phyloP scores from a whole-genome alignment of 2,797 vertebrate species.

The Adelosebastes latens region DNA sequence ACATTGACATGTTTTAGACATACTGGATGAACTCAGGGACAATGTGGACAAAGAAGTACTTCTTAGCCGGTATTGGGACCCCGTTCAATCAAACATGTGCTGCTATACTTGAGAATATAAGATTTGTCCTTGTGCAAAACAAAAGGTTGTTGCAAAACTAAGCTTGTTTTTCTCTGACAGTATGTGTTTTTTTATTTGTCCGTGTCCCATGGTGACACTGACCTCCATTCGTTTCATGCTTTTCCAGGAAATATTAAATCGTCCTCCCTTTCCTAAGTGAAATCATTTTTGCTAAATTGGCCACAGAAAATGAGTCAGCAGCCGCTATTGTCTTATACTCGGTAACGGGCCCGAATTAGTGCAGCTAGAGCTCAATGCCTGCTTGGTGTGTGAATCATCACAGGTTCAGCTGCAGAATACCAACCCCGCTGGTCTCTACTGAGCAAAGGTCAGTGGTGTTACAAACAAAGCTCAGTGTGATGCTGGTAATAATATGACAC shows the following conservation, averaged over 20 bases:
- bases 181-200: neutral
- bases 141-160: neutral
- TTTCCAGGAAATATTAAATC: conserved; percentile 21
- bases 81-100: too few relatives aligned
- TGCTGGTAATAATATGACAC: conserved; percentile 10
- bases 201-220: neutral
- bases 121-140: neutral
- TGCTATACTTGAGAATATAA: neutral
- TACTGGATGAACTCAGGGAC: neutral
- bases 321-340: neutral
- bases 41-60: too few relatives aligned
- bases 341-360: neutral
- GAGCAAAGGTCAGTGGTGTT: conserved; percentile 56
- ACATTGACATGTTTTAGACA: neutral
- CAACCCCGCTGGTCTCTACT: conserved; percentile 13
- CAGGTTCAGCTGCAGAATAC: conserved; percentile 47
- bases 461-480: conserved; percentile 25
- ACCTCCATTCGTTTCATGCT: neutral
- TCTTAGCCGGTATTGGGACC: too few relatives aligned
- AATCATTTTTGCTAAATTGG: conserved; percentile 28
- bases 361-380: neutral
- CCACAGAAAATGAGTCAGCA: conserved; percentile 18
- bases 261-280: neutral
- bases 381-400: conserved; percentile 34
- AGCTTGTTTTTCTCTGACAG: neutral